Percentiles rank a stretch among this genome's conserved stretches.
These are phyloP conservation scores for Mya arenaria DNA, from an alignment of 1,140 invertebrate genomes.

Conservation along the genomic window DNA sequence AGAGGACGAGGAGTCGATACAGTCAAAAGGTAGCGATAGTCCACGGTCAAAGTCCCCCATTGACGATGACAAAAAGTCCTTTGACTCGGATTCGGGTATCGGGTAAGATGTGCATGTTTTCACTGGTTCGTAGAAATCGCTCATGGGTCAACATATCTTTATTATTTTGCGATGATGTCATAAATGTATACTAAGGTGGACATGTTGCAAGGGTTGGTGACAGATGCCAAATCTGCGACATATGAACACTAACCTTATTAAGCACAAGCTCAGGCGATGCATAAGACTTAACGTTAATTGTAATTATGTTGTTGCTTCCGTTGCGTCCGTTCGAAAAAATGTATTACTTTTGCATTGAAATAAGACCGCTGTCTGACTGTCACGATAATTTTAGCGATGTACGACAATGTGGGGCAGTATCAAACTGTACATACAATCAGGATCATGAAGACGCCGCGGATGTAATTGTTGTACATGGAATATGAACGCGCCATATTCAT, in stretches of 20 bases:
- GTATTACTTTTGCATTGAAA: too few species aligned
- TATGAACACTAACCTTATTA: neutral
- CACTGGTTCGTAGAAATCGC: neutral
- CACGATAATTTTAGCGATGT: too few species aligned
- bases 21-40: neutral
- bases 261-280: neutral
- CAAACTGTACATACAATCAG: too few species aligned
- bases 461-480: too few species aligned
- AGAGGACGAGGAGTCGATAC: neutral
- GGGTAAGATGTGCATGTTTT: conserved; percentile 2
- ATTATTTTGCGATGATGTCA: neutral
- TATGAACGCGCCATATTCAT: too few species aligned
- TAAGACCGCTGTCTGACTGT: too few species aligned
- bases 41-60: neutral
- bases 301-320: too few species aligned
- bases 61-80: conserved; percentile 8
- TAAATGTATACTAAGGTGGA: neutral
- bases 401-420: too few species aligned
- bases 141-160: neutral
- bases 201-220: too few species aligned
- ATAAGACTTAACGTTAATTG: neutral
- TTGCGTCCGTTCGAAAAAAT: too few species aligned
- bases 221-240: neutral
- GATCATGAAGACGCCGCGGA: too few species aligned
- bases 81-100: conserved; percentile 38